phyloP scores from a whole-genome alignment of 2,888 invertebrate genomes.

The Neria commutata region DNA sequence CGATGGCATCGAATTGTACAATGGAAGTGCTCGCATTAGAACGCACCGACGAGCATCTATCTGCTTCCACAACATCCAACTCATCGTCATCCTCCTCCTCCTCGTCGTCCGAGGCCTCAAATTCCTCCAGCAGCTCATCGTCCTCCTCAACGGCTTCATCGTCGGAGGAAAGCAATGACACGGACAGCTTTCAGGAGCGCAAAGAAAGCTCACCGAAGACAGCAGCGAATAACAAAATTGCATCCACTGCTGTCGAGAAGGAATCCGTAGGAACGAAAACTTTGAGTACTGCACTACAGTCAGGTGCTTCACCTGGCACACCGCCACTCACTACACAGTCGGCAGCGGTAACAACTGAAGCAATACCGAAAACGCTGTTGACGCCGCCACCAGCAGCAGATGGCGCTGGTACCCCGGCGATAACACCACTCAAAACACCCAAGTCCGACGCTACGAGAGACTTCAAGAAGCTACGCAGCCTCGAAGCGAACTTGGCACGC shows the following conservation, averaged over 20 bases:
- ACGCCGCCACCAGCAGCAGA: neutral
- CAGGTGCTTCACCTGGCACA: neutral
- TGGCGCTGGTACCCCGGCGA: constrained; percentile 19
- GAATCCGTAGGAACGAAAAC: neutral
- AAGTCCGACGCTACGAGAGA: constrained; percentile 49
- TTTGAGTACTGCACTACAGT: too few species aligned
- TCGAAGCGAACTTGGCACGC: constrained; percentile 55
- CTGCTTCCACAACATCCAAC: constrained; percentile 38
- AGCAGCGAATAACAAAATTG: constrained; percentile 23
- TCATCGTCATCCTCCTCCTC: constrained; percentile 41
- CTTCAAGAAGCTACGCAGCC: constrained; percentile 52
- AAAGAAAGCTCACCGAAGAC: too few species aligned
- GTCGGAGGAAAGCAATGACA: constrained; percentile 38
- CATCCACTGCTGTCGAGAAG: neutral
- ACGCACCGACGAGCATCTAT: constrained; percentile 17
- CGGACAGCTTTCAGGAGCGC: constrained; percentile 22
- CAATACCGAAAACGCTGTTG: neutral
- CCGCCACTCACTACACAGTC: neutral
- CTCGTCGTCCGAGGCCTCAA: constrained; percentile 36
- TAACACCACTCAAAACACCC: constrained; percentile 22
- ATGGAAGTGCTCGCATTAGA: neutral
- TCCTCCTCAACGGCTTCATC: constrained; percentile 32
- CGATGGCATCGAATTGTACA: neutral
- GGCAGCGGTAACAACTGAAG: neutral
- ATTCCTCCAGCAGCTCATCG: constrained; percentile 36